These are phyloP conservation scores for Taeniopygia guttata DNA, from an alignment of 2,797 vertebrate species.

Conservation along the genomic window DNA sequence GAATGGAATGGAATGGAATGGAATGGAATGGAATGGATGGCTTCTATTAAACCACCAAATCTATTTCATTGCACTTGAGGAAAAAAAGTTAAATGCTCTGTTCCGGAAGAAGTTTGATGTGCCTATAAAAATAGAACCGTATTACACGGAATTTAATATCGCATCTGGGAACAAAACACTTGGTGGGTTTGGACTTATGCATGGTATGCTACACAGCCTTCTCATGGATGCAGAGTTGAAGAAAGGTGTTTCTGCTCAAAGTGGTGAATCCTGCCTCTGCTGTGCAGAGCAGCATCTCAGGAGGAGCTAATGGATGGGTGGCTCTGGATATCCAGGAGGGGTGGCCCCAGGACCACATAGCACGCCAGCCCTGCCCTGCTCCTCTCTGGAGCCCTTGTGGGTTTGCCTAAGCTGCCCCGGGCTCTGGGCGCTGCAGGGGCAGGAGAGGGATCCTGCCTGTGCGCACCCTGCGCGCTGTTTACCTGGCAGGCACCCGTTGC, in stretches of 20 bases:
- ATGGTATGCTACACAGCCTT: rapidly evolving
- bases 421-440: background rate
- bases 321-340: background rate
- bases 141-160: background rate
- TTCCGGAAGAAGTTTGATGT: background rate
- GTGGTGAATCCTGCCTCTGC: background rate
- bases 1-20: background rate
- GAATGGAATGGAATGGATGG: background rate
- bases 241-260: background rate
- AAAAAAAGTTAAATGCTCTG: background rate
- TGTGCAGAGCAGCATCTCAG: background rate
- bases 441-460: rapidly evolving
- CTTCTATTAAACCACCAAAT: background rate
- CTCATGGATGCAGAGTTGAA: rapidly evolving
- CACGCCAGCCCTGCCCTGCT: too few relatives aligned
- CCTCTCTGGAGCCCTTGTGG: rapidly evolving
- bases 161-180: background rate
- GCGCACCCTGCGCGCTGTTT: rapidly evolving
- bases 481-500: constrained; percentile 26
- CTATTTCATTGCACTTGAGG: background rate
- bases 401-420: rapidly evolving
- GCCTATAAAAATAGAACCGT: background rate
- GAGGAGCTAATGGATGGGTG: background rate
- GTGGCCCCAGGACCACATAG: background rate
- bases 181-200: background rate